These are phyloP conservation scores for Chamaea fasciata DNA, from an alignment of 2,113 vertebrate genomes.

Conservation along the genomic window DNA sequence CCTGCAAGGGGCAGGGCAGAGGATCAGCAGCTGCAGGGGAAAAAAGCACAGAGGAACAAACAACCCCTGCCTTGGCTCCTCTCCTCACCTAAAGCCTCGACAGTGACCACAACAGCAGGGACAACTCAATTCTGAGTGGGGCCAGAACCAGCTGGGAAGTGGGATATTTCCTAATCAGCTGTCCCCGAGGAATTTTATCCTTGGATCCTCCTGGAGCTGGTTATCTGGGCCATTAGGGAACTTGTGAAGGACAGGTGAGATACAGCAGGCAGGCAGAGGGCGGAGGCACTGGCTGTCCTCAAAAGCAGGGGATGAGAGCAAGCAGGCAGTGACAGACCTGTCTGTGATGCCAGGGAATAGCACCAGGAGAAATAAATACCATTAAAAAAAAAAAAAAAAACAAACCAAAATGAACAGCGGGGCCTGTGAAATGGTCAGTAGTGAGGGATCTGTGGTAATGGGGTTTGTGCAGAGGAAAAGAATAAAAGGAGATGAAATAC, in stretches of 20 bases:
- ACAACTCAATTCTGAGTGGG: neutral
- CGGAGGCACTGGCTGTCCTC: neutral
- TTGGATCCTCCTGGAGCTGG: neutral
- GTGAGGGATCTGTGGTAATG: rapidly evolving
- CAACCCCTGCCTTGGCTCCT: neutral
- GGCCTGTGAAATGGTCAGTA: neutral
- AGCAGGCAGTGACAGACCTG: neutral
- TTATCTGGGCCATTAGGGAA: conserved; percentile 53
- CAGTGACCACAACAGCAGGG: neutral
- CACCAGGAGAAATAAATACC: neutral
- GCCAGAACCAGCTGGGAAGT: neutral
- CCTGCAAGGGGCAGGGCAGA: neutral
- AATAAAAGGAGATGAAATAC: neutral
- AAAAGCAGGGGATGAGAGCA: neutral
- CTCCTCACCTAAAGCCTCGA: neutral
- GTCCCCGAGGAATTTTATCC: neutral
- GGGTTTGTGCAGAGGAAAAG: neutral
- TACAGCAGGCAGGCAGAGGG: conserved; percentile 49
- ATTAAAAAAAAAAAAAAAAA: neutral
- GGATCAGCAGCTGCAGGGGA: neutral
- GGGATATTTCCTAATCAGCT: conserved; percentile 25
- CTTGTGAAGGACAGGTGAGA: conserved; percentile 66
- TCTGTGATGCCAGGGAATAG: neutral
- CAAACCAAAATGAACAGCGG: neutral
- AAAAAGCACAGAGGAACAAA: neutral